Conservation (phyloP, 30 jellyfish, hydroid and myxozoan genomes). For the Hydractinia symbiolongicarpus region DNA sequence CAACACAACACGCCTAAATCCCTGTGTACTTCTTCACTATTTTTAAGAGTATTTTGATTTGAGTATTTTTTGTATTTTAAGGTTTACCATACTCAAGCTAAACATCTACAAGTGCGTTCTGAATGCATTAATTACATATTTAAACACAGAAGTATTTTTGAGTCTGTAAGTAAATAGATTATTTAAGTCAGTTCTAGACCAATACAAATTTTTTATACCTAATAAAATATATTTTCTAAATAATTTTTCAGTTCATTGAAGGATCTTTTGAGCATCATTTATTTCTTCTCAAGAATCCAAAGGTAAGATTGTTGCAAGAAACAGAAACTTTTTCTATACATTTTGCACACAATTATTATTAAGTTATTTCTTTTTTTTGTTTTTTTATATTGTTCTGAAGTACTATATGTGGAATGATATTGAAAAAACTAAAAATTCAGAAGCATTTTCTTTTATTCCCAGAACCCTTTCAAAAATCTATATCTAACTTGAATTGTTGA, state of each 20-base stretch:
- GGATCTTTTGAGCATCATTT: conserved; percentile 81
- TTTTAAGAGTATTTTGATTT: background rate
- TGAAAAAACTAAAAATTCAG: too few species aligned
- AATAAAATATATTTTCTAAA: background rate
- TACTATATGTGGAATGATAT: background rate
- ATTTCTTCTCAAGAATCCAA: conserved; percentile 51
- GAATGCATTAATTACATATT: conserved; percentile 64
- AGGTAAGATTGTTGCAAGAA: conserved; percentile 29
- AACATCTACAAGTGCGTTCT: conserved; percentile 56
- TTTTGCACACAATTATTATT: background rate
- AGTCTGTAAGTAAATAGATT: conserved; percentile 40
- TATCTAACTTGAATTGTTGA: too few species aligned
- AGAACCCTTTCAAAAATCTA: too few species aligned
- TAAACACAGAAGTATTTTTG: conserved; percentile 35
- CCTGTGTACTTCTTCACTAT: background rate
- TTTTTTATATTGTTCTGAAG: background rate
- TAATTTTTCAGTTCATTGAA: conserved; percentile 42
- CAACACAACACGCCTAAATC: too few species aligned
- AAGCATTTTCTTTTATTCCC: too few species aligned
- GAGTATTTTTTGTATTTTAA: conserved; percentile 7
- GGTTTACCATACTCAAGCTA: conserved; percentile 71
- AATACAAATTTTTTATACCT: background rate
- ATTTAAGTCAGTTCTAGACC: background rate
- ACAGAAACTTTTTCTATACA: background rate
- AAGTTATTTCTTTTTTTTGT: background rate